These are phyloP conservation scores for Rhinophrynus dorsalis DNA, from an alignment of 2,797 vertebrate genomes.

Conservation along the genomic window DNA sequence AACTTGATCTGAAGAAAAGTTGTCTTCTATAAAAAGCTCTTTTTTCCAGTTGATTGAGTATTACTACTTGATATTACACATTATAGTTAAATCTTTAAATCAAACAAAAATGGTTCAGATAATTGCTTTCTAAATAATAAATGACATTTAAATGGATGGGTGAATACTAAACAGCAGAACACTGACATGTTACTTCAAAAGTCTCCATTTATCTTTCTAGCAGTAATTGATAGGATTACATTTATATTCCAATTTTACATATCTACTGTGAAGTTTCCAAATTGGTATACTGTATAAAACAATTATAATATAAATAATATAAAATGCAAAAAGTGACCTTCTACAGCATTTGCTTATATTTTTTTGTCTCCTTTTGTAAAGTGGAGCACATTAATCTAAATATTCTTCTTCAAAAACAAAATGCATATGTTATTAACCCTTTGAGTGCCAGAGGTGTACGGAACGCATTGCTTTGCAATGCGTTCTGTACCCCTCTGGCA, in stretches of 20 bases:
- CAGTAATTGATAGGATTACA: slow-evolving; percentile 25
- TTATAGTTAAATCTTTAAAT: slow-evolving; percentile 39
- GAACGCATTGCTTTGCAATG: too few relatives aligned
- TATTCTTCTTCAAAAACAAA: neutral
- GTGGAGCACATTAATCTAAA: neutral
- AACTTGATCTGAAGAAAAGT: neutral
- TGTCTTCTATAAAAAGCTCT: neutral
- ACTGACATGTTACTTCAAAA: slow-evolving; percentile 13
- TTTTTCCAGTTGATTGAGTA: slow-evolving; percentile 16
- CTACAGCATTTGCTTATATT: neutral
- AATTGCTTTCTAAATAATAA: slow-evolving; percentile 42
- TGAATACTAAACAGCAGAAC: slow-evolving; percentile 38
- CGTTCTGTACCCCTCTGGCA: too few relatives aligned
- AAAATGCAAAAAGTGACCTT: neutral
- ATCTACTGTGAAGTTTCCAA: neutral
- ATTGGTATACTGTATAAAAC: slow-evolving; percentile 1
- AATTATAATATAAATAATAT: neutral
- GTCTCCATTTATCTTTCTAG: slow-evolving; percentile 21
- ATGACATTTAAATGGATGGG: slow-evolving; percentile 29
- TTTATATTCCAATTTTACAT: slow-evolving; percentile 1
- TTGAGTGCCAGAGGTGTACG: too few relatives aligned
- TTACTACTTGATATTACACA: slow-evolving; percentile 17
- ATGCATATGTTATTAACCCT: too few relatives aligned
- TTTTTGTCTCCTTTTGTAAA: neutral
- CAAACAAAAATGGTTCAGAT: slow-evolving; percentile 35